Conservation (phyloP, 2,888 invertebrate species). For the Euclidia mi region DNA sequence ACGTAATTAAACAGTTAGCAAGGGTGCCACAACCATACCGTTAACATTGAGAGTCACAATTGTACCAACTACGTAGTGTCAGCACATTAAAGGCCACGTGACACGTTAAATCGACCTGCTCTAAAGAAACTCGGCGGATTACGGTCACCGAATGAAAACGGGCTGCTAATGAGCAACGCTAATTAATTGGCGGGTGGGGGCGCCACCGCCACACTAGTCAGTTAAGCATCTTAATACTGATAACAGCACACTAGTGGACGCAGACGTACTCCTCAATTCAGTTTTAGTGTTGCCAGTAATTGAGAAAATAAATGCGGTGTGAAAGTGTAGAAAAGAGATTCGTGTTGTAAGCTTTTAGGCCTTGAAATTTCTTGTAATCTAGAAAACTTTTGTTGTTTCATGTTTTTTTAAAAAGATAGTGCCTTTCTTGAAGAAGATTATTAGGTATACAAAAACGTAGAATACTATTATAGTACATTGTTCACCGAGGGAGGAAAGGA, state of each 20-base stretch:
- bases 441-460: no score
- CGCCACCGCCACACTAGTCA: conserved; percentile 57
- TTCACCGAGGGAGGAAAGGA: no score
- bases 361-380: no score
- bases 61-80: conserved; percentile 66
- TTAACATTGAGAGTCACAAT: conserved; percentile 66
- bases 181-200: conserved; percentile 78
- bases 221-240: conserved; percentile 24
- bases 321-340: no score
- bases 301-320: no score
- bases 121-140: conserved; percentile 79
- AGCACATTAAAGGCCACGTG: conserved; percentile 76
- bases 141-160: conserved; percentile 83
- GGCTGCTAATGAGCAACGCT: conserved; percentile 84
- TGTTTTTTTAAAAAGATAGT: no score
- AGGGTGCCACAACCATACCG: conserved; percentile 16
- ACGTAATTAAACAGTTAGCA: not conserved
- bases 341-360: no score
- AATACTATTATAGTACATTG: no score
- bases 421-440: no score
- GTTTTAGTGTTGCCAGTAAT: not conserved
- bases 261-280: conserved; percentile 55
- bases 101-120: conserved; percentile 77
- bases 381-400: no score
- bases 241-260: conserved; percentile 70